These are phyloP conservation scores for Turnix velox DNA, from an alignment of 2,113 vertebrate genomes.

Conservation along the genomic window DNA sequence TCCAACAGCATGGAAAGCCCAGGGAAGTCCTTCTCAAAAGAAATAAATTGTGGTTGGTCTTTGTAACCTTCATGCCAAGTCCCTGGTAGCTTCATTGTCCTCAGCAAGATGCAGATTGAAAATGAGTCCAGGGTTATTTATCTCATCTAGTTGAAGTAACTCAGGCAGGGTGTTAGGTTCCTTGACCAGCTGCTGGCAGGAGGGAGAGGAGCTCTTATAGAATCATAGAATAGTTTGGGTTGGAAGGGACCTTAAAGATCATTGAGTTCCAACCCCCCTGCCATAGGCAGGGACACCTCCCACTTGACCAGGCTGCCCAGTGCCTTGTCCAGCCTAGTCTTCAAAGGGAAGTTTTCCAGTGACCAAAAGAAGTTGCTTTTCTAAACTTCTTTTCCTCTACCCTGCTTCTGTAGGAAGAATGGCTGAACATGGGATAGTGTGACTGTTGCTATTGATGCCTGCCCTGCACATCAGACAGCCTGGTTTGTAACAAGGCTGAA, in stretches of 20 bases:
- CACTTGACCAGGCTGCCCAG: too few relatives aligned
- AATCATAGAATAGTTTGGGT: too few relatives aligned
- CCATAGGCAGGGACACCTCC: too few relatives aligned
- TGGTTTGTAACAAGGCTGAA: background rate
- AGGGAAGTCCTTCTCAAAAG: background rate
- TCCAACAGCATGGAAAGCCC: background rate
- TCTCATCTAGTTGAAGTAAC: background rate
- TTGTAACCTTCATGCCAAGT: background rate
- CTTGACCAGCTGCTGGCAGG: background rate
- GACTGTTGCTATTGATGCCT: background rate
- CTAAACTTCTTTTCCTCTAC: background rate
- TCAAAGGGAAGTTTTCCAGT: background rate
- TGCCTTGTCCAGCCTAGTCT: too few relatives aligned
- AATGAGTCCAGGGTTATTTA: background rate
- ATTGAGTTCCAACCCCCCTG: too few relatives aligned
- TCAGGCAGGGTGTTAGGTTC: background rate
- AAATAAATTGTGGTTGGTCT: background rate
- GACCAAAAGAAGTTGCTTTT: background rate
- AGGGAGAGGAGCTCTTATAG: background rate
- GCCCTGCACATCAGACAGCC: background rate
- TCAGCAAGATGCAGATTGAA: background rate
- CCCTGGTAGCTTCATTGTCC: background rate
- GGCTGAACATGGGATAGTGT: background rate
- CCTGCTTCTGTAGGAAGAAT: background rate
- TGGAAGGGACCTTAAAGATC: too few relatives aligned